Base-by-base conservation (phyloP, 1,140 invertebrate genomes). In the Drosophila kohkoa region DNA sequence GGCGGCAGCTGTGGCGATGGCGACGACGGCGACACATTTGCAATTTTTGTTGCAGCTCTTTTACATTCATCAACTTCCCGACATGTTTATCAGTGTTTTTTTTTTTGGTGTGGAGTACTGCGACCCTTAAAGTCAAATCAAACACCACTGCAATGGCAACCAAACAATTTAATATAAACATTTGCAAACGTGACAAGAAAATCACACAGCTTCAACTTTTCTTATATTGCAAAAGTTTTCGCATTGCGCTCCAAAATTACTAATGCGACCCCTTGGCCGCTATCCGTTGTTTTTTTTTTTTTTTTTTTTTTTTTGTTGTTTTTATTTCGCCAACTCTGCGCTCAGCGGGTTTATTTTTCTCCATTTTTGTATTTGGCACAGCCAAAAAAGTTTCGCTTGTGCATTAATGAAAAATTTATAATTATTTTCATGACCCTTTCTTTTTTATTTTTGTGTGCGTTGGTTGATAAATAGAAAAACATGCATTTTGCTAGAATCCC, bases 141-240 rank as follows among this genome's bases (percentile, higher is more conserved):
- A 3, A 54, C 49, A 63, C 52, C 38, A 60, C 48, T 48, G 58
- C 62, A 49, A 15, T 55, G 25, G 45, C 55, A 10, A 65, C 41
- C 16, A 65, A 52, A 66, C 32, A 51, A 76, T 54, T 65, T 65
- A 69, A 79, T 68, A 59, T 60, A 75, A 78, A 77, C 38, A 80
- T 74, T 79, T 71, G 35, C 73, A 75, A 79, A 79, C 78, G 78
- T 81, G 81, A 85, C 81, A 89, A 89, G 77, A 90, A 90, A 89
- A 81, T 85, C 81, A 73, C 66, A 76, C 66, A 76, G 86, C 63
- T 79, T 57, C 60, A 89, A 89, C 77, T 88, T 90, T 86, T 58
- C 15, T 66, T 68, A 89, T 79, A 90, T 89, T 89, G 79, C 82
- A 70, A 89, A 89, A 89, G 60, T 89, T 89, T 89, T 63, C 78